These are phyloP conservation scores for Periphyllus acericola DNA, from an alignment of 2,888 invertebrate genomes.

Conservation along the genomic window DNA sequence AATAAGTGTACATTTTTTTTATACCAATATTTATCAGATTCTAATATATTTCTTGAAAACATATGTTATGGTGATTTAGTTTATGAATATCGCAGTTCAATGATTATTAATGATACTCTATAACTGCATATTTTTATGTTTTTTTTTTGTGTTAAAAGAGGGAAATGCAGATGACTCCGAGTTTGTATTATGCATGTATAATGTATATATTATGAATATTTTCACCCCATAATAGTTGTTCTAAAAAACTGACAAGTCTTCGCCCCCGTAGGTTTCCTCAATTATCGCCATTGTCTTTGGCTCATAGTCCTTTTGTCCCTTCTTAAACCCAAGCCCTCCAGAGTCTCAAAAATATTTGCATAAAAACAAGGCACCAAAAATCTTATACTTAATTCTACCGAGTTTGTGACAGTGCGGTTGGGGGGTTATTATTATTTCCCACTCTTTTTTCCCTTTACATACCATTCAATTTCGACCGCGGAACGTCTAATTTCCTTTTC, in stretches of 20 bases:
- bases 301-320: conserved; percentile 9
- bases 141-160: neutral
- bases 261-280: conserved; percentile 46
- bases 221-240: conserved; percentile 51
- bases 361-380: conserved; percentile 59
- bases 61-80: neutral
- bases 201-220: conserved; percentile 14
- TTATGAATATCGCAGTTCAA: neutral
- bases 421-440: conserved; percentile 37
- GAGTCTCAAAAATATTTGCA: conserved; percentile 54
- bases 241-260: conserved; percentile 48
- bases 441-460: neutral
- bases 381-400: conserved; percentile 47
- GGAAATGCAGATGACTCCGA: conserved; percentile 26
- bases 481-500: conserved; percentile 50
- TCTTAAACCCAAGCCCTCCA: neutral
- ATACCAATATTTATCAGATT: no score
- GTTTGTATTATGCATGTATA: neutral
- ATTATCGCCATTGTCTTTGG: conserved; percentile 57
- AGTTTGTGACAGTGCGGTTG: neutral
- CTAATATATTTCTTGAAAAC: neutral
- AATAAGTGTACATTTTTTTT: no score
- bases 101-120: conserved; percentile 7
- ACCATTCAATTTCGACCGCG: conserved; percentile 51
- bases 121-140: neutral